Conservation (phyloP, 2,888 invertebrate genomes). For the Sinelater perroti region DNA sequence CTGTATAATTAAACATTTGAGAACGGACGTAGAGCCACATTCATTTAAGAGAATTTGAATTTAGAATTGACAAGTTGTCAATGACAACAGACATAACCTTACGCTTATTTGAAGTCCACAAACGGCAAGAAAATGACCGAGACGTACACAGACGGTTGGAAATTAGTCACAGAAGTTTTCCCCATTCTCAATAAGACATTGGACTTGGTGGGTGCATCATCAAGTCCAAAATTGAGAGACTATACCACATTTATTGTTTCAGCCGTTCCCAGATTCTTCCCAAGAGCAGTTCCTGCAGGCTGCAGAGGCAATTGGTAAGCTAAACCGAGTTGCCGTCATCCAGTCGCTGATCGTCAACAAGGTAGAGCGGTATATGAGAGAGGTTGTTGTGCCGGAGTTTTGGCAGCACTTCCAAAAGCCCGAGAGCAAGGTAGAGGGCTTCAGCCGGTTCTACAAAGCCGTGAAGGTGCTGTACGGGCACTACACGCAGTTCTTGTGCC, state of each 20-base stretch:
- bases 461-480: constrained; percentile 70
- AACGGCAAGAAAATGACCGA: no score
- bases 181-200: constrained; percentile 51
- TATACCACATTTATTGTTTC: constrained; percentile 32
- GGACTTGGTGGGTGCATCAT: constrained; percentile 37
- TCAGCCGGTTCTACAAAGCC: constrained; percentile 72
- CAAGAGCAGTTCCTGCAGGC: constrained; percentile 57
- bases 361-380: constrained; percentile 69
- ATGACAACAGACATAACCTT: no score
- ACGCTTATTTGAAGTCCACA: no score
- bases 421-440: constrained; percentile 67
- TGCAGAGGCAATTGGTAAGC: constrained; percentile 51
- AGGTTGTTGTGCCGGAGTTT: constrained; percentile 70
- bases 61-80: no score
- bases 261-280: constrained; percentile 40
- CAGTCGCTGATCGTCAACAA: constrained; percentile 60
- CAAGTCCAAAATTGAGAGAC: no score
- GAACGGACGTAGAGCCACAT: no score
- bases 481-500: constrained; percentile 65
- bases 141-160: constrained; percentile 47
- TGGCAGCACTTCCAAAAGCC: constrained; percentile 70
- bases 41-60: no score
- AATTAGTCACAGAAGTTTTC: constrained; percentile 49
- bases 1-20: no score
- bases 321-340: constrained; percentile 54